Conservation (phyloP, 2,797 vertebrate species). For the Cirrhinus mrigala region DNA sequence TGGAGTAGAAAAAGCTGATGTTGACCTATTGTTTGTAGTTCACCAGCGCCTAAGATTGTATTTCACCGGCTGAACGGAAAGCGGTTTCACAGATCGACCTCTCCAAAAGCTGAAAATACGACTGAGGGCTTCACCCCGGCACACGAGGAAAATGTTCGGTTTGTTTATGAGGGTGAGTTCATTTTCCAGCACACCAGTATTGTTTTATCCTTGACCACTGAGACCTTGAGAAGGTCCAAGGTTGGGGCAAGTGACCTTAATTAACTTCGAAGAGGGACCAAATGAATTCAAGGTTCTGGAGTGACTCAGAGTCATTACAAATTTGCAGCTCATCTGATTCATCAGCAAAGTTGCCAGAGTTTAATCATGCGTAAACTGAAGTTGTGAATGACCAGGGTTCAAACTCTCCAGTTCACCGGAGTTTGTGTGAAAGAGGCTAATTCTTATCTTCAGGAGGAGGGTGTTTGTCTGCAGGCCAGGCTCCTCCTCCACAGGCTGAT, state of each 20-base stretch:
- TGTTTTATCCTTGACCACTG: not conserved
- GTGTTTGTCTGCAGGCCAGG: constrained; percentile 12
- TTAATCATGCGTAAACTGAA: not conserved
- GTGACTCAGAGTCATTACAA: not conserved
- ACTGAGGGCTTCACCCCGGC: constrained; percentile 89
- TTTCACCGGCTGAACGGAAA: constrained; percentile 94
- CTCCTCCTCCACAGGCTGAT: constrained; percentile 48
- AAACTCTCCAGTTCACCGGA: not conserved
- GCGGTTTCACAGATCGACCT: constrained; percentile 77
- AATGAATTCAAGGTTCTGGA: not conserved
- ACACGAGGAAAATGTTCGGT: constrained; percentile 95
- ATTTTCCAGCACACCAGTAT: not conserved
- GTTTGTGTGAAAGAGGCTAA: constrained; percentile 12
- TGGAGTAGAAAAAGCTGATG: too few relatives aligned
- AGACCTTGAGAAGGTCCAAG: not conserved
- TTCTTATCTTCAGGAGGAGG: constrained; percentile 43
- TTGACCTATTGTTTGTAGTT: constrained; percentile 59
- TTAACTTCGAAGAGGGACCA: not conserved
- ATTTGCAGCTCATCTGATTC: not conserved
- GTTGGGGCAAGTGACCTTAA: constrained; percentile 1
- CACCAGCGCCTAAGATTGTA: constrained; percentile 87
- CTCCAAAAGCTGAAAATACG: constrained; percentile 71
- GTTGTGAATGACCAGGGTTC: not conserved
- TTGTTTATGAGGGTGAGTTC: constrained; percentile 91
- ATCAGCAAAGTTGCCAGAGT: not conserved